These are phyloP conservation scores for Drepana arcuata DNA, from an alignment of 1,140 invertebrate genomes.

Conservation along the genomic window DNA sequence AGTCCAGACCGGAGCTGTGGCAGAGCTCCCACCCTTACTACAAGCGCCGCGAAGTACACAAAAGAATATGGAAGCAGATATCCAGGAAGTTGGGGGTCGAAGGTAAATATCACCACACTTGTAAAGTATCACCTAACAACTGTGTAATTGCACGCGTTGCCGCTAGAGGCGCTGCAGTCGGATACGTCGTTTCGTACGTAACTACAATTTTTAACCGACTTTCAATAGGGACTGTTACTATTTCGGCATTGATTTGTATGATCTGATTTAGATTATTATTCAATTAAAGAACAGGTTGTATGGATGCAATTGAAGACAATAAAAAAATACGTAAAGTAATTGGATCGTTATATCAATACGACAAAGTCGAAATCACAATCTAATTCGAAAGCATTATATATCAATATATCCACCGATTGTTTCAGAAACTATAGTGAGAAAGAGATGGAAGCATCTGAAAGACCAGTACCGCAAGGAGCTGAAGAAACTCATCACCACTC, in stretches of 20 bases:
- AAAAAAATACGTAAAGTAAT: no score
- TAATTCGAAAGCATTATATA: no score
- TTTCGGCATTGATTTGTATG: no score
- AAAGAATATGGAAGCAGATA: slow-evolving; percentile 13
- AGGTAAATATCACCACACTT: slow-evolving; percentile 11
- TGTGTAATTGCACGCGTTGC: slow-evolving; percentile 1
- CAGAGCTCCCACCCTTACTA: slow-evolving; percentile 9
- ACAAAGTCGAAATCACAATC: not conserved
- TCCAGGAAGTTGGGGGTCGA: slow-evolving; percentile 10
- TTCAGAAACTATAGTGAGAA: slow-evolving; percentile 15
- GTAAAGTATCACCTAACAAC: not conserved
- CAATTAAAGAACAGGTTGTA: no score
- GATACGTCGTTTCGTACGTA: no score
- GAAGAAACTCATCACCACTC: slow-evolving; percentile 14
- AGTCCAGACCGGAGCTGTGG: slow-evolving; percentile 16
- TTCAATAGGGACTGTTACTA: no score
- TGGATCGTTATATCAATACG: not conserved
- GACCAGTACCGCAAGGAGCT: slow-evolving; percentile 23
- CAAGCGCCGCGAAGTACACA: slow-evolving; percentile 6
- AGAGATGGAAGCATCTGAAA: slow-evolving; percentile 24
- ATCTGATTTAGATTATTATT: no score
- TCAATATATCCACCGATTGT: no score
- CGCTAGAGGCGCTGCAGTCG: slow-evolving; percentile 6
- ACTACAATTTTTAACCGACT: no score
- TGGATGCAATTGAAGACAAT: no score